Conservation (phyloP, 2,113 vertebrate species). For the Pycnonotus jocosus region DNA sequence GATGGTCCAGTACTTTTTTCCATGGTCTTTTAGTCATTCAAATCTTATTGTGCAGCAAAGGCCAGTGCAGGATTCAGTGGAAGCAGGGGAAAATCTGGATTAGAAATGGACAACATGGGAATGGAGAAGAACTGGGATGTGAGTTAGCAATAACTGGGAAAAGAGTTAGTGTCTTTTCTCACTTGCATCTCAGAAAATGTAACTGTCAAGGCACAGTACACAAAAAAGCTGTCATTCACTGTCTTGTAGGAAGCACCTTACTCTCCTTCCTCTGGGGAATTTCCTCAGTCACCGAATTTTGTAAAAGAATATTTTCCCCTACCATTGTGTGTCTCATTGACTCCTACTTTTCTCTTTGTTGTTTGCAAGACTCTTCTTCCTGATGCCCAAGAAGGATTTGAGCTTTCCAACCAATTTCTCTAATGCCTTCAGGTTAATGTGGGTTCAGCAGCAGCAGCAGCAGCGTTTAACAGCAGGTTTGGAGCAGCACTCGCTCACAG, state of each 20-base stretch:
- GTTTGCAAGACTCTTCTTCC: neutral
- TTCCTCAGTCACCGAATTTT: neutral
- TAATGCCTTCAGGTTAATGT: neutral
- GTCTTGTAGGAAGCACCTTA: neutral
- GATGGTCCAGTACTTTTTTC: neutral
- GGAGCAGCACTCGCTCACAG: neutral
- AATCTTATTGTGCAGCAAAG: neutral
- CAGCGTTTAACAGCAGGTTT: neutral
- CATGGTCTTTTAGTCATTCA: neutral
- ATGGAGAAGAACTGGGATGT: neutral
- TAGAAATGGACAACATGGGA: neutral
- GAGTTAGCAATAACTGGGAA: neutral
- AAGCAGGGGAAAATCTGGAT: neutral
- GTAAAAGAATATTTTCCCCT: neutral
- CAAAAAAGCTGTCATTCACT: conserved; percentile 17
- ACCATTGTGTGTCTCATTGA: neutral
- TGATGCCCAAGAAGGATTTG: neutral
- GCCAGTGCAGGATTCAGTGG: neutral
- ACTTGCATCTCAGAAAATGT: neutral
- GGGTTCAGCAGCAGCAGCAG: neutral
- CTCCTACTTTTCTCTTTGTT: conserved; percentile 31
- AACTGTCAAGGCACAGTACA: neutral
- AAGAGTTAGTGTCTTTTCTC: neutral
- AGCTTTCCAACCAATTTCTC: neutral
- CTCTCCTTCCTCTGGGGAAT: neutral